These are phyloP conservation scores for Tiliqua scincoides DNA, from an alignment of 2,113 vertebrate genomes.

Conservation along the genomic window DNA sequence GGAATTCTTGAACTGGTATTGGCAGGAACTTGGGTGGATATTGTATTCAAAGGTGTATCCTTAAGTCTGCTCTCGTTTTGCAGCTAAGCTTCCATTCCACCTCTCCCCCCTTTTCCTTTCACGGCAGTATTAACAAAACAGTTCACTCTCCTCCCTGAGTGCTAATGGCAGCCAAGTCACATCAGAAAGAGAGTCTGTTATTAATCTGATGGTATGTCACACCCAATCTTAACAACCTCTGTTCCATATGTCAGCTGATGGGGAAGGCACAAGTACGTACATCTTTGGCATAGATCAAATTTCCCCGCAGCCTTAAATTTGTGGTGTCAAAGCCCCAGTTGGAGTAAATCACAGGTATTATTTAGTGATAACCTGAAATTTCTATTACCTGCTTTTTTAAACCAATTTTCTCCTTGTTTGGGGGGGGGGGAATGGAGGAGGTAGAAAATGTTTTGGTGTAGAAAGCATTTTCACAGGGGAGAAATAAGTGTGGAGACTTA, in stretches of 20 bases:
- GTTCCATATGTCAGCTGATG: conserved; percentile 57
- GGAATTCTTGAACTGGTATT: background rate
- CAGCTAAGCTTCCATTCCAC: conserved; percentile 22
- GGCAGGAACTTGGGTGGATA: background rate
- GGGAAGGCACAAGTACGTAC: conserved; percentile 60
- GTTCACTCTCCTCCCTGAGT: conserved; percentile 60
- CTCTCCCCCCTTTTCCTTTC: background rate
- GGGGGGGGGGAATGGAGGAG: too few relatives aligned
- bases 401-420: too few relatives aligned
- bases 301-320: conserved; percentile 50
- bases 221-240: conserved; percentile 26
- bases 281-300: conserved; percentile 64
- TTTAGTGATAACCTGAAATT: background rate
- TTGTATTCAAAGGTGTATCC: background rate
- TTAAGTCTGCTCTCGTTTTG: conserved; percentile 23
- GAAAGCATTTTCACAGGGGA: too few relatives aligned
- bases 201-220: conserved; percentile 59
- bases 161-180: conserved; percentile 66
- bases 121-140: conserved; percentile 41
- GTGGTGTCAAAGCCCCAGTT: conserved; percentile 51
- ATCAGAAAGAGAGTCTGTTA: conserved; percentile 60
- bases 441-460: too few relatives aligned
- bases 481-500: too few relatives aligned
- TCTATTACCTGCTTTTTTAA: too few relatives aligned
- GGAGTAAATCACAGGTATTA: conserved; percentile 38